phyloP scores from a whole-genome alignment of 2,888 invertebrate genomes.

The Brachypterus glaber region DNA sequence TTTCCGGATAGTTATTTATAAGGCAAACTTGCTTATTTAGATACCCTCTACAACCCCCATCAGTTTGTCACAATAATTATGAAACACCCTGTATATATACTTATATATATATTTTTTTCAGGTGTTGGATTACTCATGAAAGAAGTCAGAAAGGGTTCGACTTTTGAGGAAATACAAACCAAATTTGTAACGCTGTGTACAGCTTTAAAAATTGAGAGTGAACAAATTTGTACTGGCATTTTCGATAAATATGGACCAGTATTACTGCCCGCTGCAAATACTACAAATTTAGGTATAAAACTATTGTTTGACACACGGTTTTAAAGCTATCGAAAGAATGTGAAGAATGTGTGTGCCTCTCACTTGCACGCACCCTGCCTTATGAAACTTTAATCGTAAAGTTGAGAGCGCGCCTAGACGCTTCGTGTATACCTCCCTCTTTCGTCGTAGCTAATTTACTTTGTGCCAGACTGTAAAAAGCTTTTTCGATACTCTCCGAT shows the following conservation, averaged over 20 bases:
- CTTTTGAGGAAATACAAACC: constrained; percentile 66
- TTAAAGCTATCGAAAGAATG: no score
- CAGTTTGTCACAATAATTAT: background rate
- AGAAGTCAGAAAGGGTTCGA: constrained; percentile 65
- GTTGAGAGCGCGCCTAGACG: no score
- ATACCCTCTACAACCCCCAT: background rate
- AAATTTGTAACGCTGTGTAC: constrained; percentile 78
- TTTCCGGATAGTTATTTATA: no score
- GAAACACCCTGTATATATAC: background rate
- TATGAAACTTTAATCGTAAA: background rate
- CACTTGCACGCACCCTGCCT: no score
- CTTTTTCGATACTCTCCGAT: no score
- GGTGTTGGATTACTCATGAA: constrained; percentile 69
- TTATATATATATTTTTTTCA: constrained; percentile 22
- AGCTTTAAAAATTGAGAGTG: constrained; percentile 72
- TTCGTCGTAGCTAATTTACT: no score
- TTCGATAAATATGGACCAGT: constrained; percentile 71
- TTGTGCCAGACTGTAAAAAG: no score
- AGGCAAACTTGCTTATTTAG: no score
- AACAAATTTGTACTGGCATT: constrained; percentile 78
- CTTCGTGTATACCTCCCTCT: no score
- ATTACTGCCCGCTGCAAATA: constrained; percentile 33
- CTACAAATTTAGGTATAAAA: constrained; percentile 25
- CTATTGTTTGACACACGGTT: no score
- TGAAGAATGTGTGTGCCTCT: no score